Evolutionary conservation across 2,888 invertebrate genomes (phyloP).

Genomic region (Hydriomena furcata): DNA sequence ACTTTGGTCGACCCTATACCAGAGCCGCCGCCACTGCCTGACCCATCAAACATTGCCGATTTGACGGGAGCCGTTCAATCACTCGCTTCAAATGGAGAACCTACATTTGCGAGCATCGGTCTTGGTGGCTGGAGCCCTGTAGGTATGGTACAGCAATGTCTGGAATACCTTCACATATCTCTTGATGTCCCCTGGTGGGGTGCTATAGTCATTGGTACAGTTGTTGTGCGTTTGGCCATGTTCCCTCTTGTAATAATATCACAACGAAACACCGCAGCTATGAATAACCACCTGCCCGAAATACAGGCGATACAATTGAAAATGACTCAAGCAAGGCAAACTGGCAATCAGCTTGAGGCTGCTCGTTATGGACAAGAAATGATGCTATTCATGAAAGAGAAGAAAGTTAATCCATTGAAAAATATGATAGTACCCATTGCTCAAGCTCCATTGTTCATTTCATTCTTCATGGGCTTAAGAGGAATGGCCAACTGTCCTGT

Average conservation of each 20-base stretch:
- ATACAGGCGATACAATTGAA: slow-evolving; percentile 91
- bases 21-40: slow-evolving; percentile 75
- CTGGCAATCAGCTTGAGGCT: slow-evolving; percentile 91
- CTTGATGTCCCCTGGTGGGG: slow-evolving; percentile 97
- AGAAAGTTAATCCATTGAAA: slow-evolving; percentile 91
- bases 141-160: slow-evolving; percentile 90
- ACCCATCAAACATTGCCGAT: slow-evolving; percentile 55
- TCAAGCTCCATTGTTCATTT: slow-evolving; percentile 95
- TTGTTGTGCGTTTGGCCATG: slow-evolving; percentile 88
- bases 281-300: slow-evolving; percentile 94
- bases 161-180: slow-evolving; percentile 93
- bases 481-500: slow-evolving; percentile 96
- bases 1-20: slow-evolving; percentile 66
- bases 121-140: slow-evolving; percentile 92
- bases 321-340: slow-evolving; percentile 93
- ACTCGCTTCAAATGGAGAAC: slow-evolving; percentile 86
- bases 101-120: slow-evolving; percentile 91
- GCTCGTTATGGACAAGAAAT: slow-evolving; percentile 90
- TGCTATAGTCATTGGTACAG: slow-evolving; percentile 91
- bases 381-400: slow-evolving; percentile 91
- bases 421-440: slow-evolving; percentile 90
- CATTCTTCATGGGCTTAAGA: slow-evolving; percentile 94
- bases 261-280: slow-evolving; percentile 91
- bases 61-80: slow-evolving; percentile 66
- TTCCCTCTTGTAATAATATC: slow-evolving; percentile 94